Percentiles rank a stretch among this genome's conserved stretches.
These are phyloP conservation scores for Centroberyx gerrardi DNA, from an alignment of 2,797 vertebrate genomes.

Conservation along the genomic window DNA sequence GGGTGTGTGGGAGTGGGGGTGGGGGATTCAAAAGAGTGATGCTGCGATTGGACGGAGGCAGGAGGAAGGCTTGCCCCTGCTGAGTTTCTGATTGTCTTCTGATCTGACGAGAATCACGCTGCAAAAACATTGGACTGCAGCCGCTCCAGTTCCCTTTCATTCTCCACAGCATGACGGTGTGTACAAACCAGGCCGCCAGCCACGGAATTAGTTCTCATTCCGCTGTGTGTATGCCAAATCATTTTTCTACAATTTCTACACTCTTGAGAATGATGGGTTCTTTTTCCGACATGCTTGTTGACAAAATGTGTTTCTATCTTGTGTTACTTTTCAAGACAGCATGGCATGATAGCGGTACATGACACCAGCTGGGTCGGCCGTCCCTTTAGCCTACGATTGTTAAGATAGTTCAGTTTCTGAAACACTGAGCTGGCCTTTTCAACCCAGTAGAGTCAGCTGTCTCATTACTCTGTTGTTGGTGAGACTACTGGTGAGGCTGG, in stretches of 20 bases:
- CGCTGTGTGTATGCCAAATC: conserved; percentile 10
- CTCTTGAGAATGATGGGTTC: background rate
- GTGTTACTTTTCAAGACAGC: background rate
- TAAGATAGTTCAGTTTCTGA: conserved; percentile 15
- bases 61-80: conserved; percentile 29
- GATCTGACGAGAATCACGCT: conserved; percentile 37
- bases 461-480: conserved; percentile 1
- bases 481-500: background rate
- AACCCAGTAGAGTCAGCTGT: conserved; percentile 15
- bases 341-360: background rate
- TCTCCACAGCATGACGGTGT: conserved; percentile 19
- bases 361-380: background rate
- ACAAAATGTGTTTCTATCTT: background rate
- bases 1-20: background rate
- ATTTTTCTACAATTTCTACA: conserved; percentile 15
- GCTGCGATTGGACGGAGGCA: conserved; percentile 45
- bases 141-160: conserved; percentile 29
- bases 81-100: conserved; percentile 49
- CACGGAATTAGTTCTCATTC: conserved; percentile 18
- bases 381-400: conserved; percentile 33
- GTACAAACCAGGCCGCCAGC: conserved; percentile 28
- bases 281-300: background rate
- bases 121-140: conserved; percentile 22
- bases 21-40: conserved; percentile 41
- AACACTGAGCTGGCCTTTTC: conserved; percentile 11